Conservation (phyloP, 2,888 invertebrate species). For the Netelia inedita region DNA sequence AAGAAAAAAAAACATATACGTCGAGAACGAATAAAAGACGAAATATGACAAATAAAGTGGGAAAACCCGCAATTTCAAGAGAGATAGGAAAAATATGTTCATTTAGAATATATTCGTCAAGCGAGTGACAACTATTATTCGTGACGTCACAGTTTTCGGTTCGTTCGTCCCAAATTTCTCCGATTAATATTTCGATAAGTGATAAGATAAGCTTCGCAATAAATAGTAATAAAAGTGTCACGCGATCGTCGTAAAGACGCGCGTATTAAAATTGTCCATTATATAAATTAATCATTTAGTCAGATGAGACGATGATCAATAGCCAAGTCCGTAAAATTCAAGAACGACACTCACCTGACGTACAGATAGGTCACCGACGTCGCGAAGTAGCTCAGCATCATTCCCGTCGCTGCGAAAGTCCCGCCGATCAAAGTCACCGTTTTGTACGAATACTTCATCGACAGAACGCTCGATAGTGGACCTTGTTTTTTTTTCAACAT, state of each 20-base stretch:
- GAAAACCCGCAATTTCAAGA: not conserved
- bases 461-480: constrained; percentile 94
- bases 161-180: not conserved
- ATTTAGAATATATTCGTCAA: not conserved
- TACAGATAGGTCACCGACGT: constrained; percentile 92
- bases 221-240: not conserved
- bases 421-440: constrained; percentile 94
- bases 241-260: not conserved
- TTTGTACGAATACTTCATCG: constrained; percentile 93
- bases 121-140: not conserved
- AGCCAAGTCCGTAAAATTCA: not conserved
- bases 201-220: not conserved
- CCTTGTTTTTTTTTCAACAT: constrained; percentile 86
- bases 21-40: not conserved
- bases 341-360: constrained; percentile 88
- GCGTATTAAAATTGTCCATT: constrained; percentile 2
- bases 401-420: constrained; percentile 92
- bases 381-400: constrained; percentile 94
- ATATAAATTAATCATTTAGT: not conserved
- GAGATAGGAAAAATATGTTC: not conserved
- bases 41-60: not conserved
- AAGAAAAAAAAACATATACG: not conserved
- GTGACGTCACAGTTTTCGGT: not conserved
- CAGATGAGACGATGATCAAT: constrained; percentile 1
- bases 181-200: not conserved